Conservation (phyloP, 2,888 invertebrate species). For the Autographa pulchrina region DNA sequence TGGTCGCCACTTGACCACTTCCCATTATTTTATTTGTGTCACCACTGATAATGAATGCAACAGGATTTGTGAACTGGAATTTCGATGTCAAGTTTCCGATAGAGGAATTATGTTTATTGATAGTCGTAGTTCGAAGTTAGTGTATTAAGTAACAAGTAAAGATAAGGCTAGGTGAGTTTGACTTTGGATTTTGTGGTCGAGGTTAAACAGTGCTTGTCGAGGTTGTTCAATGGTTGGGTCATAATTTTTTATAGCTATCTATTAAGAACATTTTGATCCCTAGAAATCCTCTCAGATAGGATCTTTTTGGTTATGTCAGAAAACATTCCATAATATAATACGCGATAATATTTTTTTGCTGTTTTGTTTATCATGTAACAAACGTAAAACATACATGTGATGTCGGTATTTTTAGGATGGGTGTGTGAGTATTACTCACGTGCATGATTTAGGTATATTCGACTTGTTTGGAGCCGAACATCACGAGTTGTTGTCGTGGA, state of each 20-base stretch:
- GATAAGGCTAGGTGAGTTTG: neutral
- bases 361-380: neutral
- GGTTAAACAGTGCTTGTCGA: neutral
- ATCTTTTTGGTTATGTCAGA: neutral
- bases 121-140: neutral
- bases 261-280: too few species aligned
- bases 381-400: neutral
- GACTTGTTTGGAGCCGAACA: neutral
- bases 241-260: neutral
- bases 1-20: conserved; percentile 58
- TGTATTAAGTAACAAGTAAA: neutral
- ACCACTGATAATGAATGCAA: conserved; percentile 57
- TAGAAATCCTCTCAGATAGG: neutral
- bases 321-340: neutral
- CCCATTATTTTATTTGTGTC: conserved; percentile 59
- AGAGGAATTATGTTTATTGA: conserved; percentile 10
- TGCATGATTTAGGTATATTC: neutral
- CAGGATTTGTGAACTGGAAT: conserved; percentile 56
- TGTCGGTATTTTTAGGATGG: neutral
- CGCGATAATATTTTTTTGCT: neutral
- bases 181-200: neutral
- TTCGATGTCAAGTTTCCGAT: conserved; percentile 52
- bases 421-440: conserved; percentile 3
- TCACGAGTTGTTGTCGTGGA: neutral
- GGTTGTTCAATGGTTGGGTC: neutral